Evolutionary conservation across 1,140 invertebrate genomes (phyloP).

Genomic region (Aphaenogaster floridana): DNA sequence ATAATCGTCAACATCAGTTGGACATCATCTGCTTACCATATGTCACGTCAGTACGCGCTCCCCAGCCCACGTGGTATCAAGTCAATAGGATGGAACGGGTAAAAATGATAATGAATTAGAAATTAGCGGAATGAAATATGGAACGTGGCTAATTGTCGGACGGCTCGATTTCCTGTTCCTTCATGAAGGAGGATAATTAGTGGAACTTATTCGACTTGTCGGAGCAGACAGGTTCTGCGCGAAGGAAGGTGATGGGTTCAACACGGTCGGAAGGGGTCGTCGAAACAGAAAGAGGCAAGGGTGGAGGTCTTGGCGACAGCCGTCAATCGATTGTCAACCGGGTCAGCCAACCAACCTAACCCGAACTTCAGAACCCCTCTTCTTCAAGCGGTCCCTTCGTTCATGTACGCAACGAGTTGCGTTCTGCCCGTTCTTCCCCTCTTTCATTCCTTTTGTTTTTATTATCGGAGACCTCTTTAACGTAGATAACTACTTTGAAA

Average conservation of each 20-base stretch:
- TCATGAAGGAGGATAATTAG: conserved; percentile 72
- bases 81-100: conserved; percentile 30
- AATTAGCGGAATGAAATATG: conserved; percentile 52
- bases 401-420: conserved; percentile 58
- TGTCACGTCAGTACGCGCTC: conserved; percentile 31
- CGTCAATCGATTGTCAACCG: conserved; percentile 88
- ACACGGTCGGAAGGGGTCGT: conserved; percentile 68
- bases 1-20: conserved; percentile 52
- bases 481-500: conserved; percentile 19
- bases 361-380: conserved; percentile 71
- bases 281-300: conserved; percentile 78
- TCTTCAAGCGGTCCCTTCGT: conserved; percentile 62
- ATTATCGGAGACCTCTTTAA: conserved; percentile 7
- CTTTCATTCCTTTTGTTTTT: conserved; percentile 19
- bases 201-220: conserved; percentile 75
- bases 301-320: conserved; percentile 86
- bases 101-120: conserved; percentile 62
- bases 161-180: conserved; percentile 47
- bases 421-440: not conserved
- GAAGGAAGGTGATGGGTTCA: conserved; percentile 59
- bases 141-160: conserved; percentile 52
- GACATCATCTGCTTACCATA: conserved; percentile 60
- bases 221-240: conserved; percentile 34
- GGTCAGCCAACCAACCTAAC: conserved; percentile 86
- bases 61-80: not conserved